These are phyloP conservation scores for Rhagoletis pomonella DNA, from an alignment of 1,140 invertebrate genomes.

Conservation along the genomic window DNA sequence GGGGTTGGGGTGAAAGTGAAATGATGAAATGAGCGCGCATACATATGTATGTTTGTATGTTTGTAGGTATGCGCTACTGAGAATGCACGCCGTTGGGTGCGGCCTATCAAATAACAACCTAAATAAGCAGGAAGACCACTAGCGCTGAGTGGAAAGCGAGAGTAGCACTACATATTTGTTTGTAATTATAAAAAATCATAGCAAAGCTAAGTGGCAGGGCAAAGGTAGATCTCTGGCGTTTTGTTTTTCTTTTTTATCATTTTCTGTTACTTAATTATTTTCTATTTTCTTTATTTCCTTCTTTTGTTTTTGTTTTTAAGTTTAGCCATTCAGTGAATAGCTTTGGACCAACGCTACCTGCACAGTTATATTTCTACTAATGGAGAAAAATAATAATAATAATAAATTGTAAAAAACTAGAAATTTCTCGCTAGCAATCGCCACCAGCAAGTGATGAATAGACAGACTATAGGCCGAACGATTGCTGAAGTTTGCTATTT, in stretches of 20 bases:
- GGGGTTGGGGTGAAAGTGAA: not conserved
- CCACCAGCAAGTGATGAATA: not conserved
- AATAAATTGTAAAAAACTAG: not conserved
- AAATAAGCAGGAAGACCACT: constrained; percentile 12
- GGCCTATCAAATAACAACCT: constrained; percentile 42
- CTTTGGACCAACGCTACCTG: not conserved
- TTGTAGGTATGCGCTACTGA: not conserved
- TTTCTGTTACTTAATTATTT: not conserved
- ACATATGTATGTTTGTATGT: not conserved
- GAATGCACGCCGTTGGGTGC: not conserved
- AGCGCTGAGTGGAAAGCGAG: not conserved
- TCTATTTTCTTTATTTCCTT: not conserved
- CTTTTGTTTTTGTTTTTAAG: not conserved
- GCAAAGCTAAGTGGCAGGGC: not conserved
- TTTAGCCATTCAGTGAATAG: not conserved
- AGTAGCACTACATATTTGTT: not conserved
- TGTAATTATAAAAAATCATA: not conserved
- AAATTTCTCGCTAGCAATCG: not conserved
- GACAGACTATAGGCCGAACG: not conserved
- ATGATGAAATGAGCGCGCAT: not conserved
- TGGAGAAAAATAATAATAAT: not conserved
- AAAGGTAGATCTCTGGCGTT: not conserved
- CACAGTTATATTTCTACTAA: constrained; percentile 4
- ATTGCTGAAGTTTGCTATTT: not conserved
- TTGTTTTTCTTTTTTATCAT: not conserved